Conservation (phyloP, 1,140 invertebrate genomes). For the Nixonia krombeini region DNA sequence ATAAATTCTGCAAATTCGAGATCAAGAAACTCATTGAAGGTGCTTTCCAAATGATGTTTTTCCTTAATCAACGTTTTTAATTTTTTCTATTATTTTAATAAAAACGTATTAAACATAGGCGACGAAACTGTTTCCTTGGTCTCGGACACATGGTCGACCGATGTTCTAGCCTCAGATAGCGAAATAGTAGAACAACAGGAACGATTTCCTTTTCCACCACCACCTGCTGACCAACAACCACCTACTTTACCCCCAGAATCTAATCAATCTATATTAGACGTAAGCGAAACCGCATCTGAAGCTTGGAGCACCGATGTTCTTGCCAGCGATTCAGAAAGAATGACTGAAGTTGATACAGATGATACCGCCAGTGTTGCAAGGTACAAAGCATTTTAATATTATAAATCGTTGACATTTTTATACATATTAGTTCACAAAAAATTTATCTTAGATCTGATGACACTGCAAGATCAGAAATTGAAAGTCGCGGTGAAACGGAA, state of each 20-base stretch:
- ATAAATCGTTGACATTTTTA: too few relatives aligned
- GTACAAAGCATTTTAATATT: conserved; percentile 42
- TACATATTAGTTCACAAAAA: not conserved
- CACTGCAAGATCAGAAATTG: conserved; percentile 78
- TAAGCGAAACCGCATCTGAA: conserved; percentile 93
- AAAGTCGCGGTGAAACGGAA: conserved; percentile 71
- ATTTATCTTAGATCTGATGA: conserved; percentile 76
- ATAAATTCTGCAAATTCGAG: conserved; percentile 99
- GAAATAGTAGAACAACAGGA: conserved; percentile 85
- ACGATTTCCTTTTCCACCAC: conserved; percentile 67
- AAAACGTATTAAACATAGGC: conserved; percentile 52
- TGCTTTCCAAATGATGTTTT: too few relatives aligned
- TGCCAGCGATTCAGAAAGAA: conserved; percentile 92
- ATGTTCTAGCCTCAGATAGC: conserved; percentile 94
- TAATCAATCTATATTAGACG: conserved; percentile 74
- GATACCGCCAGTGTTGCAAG: conserved; percentile 82
- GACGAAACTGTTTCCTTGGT: conserved; percentile 96
- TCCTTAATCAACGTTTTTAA: too few relatives aligned
- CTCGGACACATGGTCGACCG: conserved; percentile 98
- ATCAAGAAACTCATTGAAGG: conserved; percentile 90
- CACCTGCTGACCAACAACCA: conserved; percentile 51
- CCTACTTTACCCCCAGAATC: conserved; percentile 51
- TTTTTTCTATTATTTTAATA: not conserved
- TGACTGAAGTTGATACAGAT: conserved; percentile 90
- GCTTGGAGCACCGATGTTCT: conserved; percentile 98